Evolutionary conservation across 2,888 invertebrate species (phyloP).

Genomic region (Hypolimnas misippus): DNA sequence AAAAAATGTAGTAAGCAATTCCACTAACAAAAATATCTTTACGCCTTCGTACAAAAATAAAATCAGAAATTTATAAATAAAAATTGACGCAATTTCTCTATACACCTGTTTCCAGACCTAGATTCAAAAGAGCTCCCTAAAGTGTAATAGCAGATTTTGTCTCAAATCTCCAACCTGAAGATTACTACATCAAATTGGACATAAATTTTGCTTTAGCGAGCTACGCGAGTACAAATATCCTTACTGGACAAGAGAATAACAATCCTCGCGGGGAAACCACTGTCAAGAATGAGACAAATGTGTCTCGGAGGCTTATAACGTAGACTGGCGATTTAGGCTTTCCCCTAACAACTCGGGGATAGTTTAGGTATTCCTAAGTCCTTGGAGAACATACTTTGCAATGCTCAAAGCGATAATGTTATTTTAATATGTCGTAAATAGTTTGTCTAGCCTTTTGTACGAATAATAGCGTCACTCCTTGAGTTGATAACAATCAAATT

Average conservation of each 20-base stretch:
- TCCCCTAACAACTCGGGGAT: neutral
- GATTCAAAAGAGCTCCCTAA: neutral
- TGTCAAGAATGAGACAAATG: constrained; percentile 19
- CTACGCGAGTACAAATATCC: neutral
- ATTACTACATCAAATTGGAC: neutral
- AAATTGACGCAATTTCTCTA: too few species aligned
- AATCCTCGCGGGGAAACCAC: constrained; percentile 14
- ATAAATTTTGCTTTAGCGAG: neutral
- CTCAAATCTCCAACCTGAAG: neutral
- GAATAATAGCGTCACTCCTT: too few species aligned
- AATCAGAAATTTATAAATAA: too few species aligned
- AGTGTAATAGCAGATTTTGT: neutral
- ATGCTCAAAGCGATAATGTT: neutral
- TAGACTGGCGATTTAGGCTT: constrained; percentile 1
- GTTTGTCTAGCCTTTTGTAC: neutral
- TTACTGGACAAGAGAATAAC: constrained; percentile 6
- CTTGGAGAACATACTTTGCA: neutral
- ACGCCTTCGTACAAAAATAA: too few species aligned
- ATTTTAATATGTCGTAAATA: neutral
- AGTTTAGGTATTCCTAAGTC: neutral
- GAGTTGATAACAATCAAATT: too few species aligned
- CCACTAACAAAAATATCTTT: too few species aligned
- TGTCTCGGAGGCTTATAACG: neutral
- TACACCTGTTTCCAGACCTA: too few species aligned
- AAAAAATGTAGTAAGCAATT: too few species aligned